phyloP scores from a whole-genome alignment of 2,888 invertebrate genomes.

The Cantharis rustica region DNA sequence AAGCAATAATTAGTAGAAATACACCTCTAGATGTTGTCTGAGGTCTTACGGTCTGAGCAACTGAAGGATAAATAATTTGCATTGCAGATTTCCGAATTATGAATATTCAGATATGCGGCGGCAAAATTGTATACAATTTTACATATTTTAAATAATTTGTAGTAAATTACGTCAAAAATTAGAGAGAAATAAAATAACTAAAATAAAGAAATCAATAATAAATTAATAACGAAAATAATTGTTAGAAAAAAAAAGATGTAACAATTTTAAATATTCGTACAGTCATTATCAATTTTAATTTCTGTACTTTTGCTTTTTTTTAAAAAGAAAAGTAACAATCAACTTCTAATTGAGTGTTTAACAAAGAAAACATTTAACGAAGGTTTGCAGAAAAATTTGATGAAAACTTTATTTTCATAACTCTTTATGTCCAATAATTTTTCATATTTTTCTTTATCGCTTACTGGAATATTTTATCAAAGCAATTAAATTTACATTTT shows the following conservation, averaged over 20 bases:
- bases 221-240: not conserved
- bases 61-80: slow-evolving; percentile 43
- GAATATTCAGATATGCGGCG: slow-evolving; percentile 47
- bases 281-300: slow-evolving; percentile 27
- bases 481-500: not conserved
- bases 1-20: slow-evolving; percentile 46
- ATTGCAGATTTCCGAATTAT: slow-evolving; percentile 44
- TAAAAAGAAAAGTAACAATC: slow-evolving; percentile 27
- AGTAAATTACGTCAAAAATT: slow-evolving; percentile 35
- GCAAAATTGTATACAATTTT: slow-evolving; percentile 47
- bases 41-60: slow-evolving; percentile 36
- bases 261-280: slow-evolving; percentile 5
- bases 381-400: slow-evolving; percentile 14
- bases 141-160: slow-evolving; percentile 46
- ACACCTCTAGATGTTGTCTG: slow-evolving; percentile 35
- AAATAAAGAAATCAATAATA: not conserved
- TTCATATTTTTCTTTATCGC: slow-evolving; percentile 3
- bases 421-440: slow-evolving; percentile 23
- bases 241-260: not conserved
- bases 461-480: not conserved
- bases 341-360: slow-evolving; percentile 28
- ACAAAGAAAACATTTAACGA: slow-evolving; percentile 29
- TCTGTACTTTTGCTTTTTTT: slow-evolving; percentile 17
- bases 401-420: slow-evolving; percentile 21
- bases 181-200: slow-evolving; percentile 12